Evolutionary conservation across 1,140 invertebrate species (phyloP).

Genomic region (Scaptomyza pallida): DNA sequence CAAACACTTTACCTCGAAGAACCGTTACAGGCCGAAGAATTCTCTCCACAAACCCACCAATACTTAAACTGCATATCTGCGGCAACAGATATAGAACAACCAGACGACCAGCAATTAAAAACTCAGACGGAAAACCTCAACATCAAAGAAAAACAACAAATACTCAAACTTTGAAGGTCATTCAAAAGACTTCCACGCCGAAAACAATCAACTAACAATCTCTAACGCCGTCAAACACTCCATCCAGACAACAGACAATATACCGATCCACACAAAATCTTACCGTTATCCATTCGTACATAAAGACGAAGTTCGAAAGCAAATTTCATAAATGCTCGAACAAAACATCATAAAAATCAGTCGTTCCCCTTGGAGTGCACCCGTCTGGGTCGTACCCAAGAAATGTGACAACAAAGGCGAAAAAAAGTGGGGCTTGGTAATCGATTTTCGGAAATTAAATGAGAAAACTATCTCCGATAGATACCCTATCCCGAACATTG

Average conservation of each 20-base stretch:
- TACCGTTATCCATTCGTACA: neutral
- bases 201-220: conserved; percentile 22
- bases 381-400: no score
- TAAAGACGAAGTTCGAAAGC: conserved; percentile 8
- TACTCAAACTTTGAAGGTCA: conserved; percentile 23
- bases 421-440: no score
- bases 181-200: no score
- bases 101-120: conserved; percentile 23
- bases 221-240: conserved; percentile 30
- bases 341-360: conserved; percentile 18
- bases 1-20: conserved; percentile 27
- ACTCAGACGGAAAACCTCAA: conserved; percentile 25
- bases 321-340: conserved; percentile 19
- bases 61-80: conserved; percentile 20
- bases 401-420: no score
- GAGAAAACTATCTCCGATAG: neutral
- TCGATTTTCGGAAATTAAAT: no score
- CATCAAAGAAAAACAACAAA: conserved; percentile 18
- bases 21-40: conserved; percentile 10
- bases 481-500: conserved; percentile 3
- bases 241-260: conserved; percentile 11
- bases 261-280: neutral
- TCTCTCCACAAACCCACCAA: conserved; percentile 12
- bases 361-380: conserved; percentile 13
- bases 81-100: conserved; percentile 16